Evolutionary conservation across 2,888 invertebrate genomes (phyloP), one percentile per base, ranked within the genome.

Genomic region (Uloborus plumipes): DNA sequence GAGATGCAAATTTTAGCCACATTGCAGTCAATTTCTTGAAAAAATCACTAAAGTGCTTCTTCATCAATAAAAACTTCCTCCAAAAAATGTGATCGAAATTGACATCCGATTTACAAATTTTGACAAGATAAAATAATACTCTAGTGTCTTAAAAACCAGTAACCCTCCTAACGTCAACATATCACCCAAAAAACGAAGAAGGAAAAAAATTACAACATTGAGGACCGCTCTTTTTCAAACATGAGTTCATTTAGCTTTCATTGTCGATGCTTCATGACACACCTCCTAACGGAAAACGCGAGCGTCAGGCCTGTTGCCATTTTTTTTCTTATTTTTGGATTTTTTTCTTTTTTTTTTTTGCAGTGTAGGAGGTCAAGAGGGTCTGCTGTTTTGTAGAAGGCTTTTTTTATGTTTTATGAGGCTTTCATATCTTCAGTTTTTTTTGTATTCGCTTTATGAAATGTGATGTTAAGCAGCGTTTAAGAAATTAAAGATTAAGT

Each of bases 221-320:
- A 74, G 59, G 65, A n/a, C 14, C 39, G 64, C 49, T 81, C 73
- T 74, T 80, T 73, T 55, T 22, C 50, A 49, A 72, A 74, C 61
- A 81, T 64, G 58, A 74, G 80, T 70, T 74, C 74, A 73, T 74
- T 81, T 81, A 74, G 73, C 62, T 62, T 79, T 79, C 67, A 74
- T 58, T 69, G 80, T 75, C 70, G 59, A 51, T 74, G 20, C 31
- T 55, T 65, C 73, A 50, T 51, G 74, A 75, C 80, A 81, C 80
- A 74, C 80, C 80, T 74, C 49, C 26, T 16, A 11, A 39, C 58
- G 70, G 64, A 70, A 58, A 66, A 66, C 74, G 59, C 65, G 22
- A 26, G 39, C 55, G 53, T 51, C 61, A 64, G 70, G 39, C 39
- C 39, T 39, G 39, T 39, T 39, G 39, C 39, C 69, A 15, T 62